These are phyloP conservation scores for Daubentonia madagascariensis DNA, from an alignment of 2,113 vertebrate genomes.

Conservation along the genomic window DNA sequence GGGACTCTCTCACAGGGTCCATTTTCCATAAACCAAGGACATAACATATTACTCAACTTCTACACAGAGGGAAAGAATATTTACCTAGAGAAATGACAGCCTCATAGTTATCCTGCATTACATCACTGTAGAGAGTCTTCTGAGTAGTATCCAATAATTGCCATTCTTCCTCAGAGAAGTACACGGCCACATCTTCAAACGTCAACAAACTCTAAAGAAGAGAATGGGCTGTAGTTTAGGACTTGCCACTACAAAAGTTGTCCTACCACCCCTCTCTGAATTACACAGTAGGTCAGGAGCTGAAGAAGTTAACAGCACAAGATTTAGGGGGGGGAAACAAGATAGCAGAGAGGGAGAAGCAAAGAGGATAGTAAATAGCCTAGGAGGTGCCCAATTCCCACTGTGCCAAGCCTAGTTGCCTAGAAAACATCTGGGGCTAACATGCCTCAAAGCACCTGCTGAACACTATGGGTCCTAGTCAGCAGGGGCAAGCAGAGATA, in stretches of 20 bases:
- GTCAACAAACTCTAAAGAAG: slow-evolving; percentile 55
- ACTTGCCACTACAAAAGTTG: neutral
- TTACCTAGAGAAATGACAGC: slow-evolving; percentile 63
- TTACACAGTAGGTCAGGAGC: neutral
- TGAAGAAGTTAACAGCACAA: neutral
- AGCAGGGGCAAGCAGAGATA: neutral
- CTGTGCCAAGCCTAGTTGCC: neutral
- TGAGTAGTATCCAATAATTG: slow-evolving; percentile 5
- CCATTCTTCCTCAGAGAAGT: slow-evolving; percentile 72
- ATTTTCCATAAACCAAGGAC: neutral
- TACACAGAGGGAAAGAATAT: neutral
- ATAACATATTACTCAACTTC: neutral
- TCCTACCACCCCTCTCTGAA: neutral
- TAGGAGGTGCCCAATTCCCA: neutral
- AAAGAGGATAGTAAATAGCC: neutral
- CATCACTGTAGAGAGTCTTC: slow-evolving; percentile 57
- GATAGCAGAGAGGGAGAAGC: neutral
- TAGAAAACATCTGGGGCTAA: neutral
- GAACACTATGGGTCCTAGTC: neutral
- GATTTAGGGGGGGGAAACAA: neutral
- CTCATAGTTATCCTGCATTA: slow-evolving; percentile 59
- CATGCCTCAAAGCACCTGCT: neutral
- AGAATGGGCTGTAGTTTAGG: neutral
- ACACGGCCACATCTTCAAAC: slow-evolving; percentile 65
- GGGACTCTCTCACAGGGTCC: neutral